phyloP scores from a whole-genome alignment of 2,113 vertebrate species.

The Tenebrosternarchus preto region DNA sequence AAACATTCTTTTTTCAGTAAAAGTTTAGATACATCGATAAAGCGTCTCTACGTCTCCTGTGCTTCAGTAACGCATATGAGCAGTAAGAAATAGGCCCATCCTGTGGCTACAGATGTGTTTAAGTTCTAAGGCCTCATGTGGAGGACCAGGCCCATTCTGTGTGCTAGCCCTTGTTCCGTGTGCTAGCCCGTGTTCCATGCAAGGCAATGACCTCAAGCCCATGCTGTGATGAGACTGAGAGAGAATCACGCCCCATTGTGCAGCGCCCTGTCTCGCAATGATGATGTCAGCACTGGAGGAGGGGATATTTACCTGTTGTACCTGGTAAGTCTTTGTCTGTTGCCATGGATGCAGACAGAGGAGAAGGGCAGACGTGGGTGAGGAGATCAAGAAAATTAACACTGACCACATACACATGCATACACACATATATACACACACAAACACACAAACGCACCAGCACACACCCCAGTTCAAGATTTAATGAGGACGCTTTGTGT shows the following conservation, averaged over 20 bases:
- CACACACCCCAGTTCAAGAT: slow-evolving; percentile 39
- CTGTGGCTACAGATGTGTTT: too few species aligned
- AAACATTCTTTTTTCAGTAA: neutral
- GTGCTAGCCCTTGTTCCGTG: too few species aligned
- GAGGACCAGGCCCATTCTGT: slow-evolving; percentile 47
- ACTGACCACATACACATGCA: slow-evolving; percentile 57
- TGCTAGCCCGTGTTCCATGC: slow-evolving; percentile 55
- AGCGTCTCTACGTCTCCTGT: neutral
- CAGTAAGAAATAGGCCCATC: neutral
- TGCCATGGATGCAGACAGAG: slow-evolving; percentile 77
- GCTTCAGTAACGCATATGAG: too few species aligned
- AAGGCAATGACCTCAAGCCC: slow-evolving; percentile 67
- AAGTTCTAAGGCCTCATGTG: too few species aligned
- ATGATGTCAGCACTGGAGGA: slow-evolving; percentile 56
- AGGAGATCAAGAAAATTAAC: slow-evolving; percentile 69
- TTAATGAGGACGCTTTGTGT: slow-evolving; percentile 54
- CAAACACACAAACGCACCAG: neutral
- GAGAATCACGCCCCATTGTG: slow-evolving; percentile 62
- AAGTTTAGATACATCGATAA: neutral
- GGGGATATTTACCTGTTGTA: slow-evolving; percentile 78
- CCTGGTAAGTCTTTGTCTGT: slow-evolving; percentile 80
- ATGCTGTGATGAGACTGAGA: slow-evolving; percentile 69
- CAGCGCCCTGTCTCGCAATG: slow-evolving; percentile 63
- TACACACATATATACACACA: slow-evolving; percentile 55
- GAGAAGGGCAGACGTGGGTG: slow-evolving; percentile 70